These are phyloP conservation scores for Vanacampus margaritifer DNA, from an alignment of 2,113 vertebrate genomes.

Conservation along the genomic window DNA sequence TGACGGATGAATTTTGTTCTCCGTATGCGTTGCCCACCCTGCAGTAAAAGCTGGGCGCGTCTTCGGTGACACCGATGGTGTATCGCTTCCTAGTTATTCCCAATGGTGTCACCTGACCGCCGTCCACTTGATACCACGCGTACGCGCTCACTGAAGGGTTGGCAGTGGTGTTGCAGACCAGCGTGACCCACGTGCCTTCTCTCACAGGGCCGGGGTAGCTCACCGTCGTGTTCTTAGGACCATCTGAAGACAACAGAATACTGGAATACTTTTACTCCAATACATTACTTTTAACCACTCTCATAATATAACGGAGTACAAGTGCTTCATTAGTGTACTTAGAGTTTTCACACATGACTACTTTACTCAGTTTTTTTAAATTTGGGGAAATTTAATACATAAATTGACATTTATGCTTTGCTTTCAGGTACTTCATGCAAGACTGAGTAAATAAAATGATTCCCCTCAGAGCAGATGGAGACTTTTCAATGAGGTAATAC, in stretches of 20 bases:
- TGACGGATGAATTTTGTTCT: constrained; percentile 49
- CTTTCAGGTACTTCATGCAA: no score
- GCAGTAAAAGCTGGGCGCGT: constrained; percentile 43
- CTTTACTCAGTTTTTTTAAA: no score
- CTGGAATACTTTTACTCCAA: background rate
- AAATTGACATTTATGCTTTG: no score
- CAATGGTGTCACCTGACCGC: constrained; percentile 16
- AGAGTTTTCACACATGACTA: no score
- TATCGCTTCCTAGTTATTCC: constrained; percentile 3
- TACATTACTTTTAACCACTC: no score
- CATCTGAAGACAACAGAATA: constrained; percentile 40
- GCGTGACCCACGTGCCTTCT: constrained; percentile 44
- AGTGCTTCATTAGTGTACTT: no score
- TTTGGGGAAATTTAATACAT: no score
- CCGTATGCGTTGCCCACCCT: constrained; percentile 46
- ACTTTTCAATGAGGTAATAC: background rate
- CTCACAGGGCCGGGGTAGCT: constrained; percentile 32
- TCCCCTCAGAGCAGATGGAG: no score
- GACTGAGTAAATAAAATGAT: no score
- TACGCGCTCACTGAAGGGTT: constrained; percentile 56
- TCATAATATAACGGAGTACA: no score
- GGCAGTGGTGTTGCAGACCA: constrained; percentile 58
- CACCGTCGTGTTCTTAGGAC: constrained; percentile 57
- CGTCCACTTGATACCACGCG: constrained; percentile 62
- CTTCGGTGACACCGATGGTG: constrained; percentile 26